Evolutionary conservation across 2,888 invertebrate species (phyloP).

Genomic region (Rosalia funebris): DNA sequence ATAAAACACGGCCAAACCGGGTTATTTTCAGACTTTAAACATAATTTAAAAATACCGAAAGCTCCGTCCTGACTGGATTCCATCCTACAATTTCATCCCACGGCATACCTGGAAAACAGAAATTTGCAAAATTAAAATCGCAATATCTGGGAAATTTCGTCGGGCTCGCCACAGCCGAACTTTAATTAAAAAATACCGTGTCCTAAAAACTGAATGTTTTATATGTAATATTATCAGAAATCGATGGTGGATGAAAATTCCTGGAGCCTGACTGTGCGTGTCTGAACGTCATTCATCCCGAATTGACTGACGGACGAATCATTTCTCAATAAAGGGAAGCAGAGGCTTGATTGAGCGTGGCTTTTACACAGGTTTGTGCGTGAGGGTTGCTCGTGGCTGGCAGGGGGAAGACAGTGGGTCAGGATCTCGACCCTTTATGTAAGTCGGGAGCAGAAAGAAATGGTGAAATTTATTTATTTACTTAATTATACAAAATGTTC

Average conservation of each 20-base stretch:
- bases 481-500: too few species aligned
- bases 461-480: too few species aligned
- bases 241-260: constrained; percentile 41
- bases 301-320: constrained; percentile 55
- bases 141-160: constrained; percentile 4
- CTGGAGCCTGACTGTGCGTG: constrained; percentile 46
- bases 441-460: too few species aligned
- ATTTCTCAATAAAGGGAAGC: constrained; percentile 55
- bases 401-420: too few species aligned
- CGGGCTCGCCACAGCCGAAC: background rate
- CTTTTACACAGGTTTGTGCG: constrained; percentile 36
- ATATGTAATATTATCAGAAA: constrained; percentile 29
- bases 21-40: background rate
- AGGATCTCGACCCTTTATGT: too few species aligned
- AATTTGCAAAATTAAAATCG: constrained; percentile 16
- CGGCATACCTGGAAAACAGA: constrained; percentile 12
- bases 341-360: constrained; percentile 51
- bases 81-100: constrained; percentile 4
- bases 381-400: too few species aligned
- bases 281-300: constrained; percentile 50
- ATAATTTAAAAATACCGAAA: constrained; percentile 19
- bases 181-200: constrained; percentile 27
- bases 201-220: constrained; percentile 5
- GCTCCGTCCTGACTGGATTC: too few species aligned
- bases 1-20: background rate